Percentiles rank a stretch among this genome's conserved stretches.
Evolutionary conservation across 2,113 vertebrate species (phyloP).

Genomic region (Festucalex cinctus): DNA sequence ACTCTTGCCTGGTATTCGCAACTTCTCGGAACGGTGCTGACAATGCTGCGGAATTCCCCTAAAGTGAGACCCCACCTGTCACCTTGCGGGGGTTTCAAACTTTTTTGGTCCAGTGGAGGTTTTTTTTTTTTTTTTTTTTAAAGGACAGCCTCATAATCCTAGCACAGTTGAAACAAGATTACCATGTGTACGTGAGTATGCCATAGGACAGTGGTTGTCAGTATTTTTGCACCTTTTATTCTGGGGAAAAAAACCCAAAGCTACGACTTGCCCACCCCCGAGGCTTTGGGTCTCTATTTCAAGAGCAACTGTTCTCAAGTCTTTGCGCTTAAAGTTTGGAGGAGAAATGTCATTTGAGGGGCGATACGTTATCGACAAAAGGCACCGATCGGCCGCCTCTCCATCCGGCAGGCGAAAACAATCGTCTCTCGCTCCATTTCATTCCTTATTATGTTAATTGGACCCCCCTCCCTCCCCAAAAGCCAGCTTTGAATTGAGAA

Average conservation of each 20-base stretch:
- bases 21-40: conserved; percentile 53
- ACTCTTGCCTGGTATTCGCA: conserved; percentile 57
- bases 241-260: too few relatives aligned
- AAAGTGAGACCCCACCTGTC: conserved; percentile 54
- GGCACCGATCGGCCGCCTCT: conserved; percentile 26
- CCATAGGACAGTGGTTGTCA: too few relatives aligned
- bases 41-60: conserved; percentile 34
- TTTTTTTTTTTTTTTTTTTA: too few relatives aligned
- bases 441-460: conserved; percentile 59
- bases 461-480: conserved; percentile 31
- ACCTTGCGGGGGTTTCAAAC: background rate
- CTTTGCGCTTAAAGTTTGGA: conserved; percentile 19
- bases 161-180: too few relatives aligned
- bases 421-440: conserved; percentile 43
- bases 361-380: background rate
- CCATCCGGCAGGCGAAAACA: conserved; percentile 50
- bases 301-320: conserved; percentile 17
- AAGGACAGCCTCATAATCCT: too few relatives aligned
- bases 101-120: background rate
- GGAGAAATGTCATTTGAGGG: conserved; percentile 9
- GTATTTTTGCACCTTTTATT: too few relatives aligned
- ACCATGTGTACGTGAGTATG: too few relatives aligned
- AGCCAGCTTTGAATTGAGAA: conserved; percentile 42
- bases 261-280: too few relatives aligned
- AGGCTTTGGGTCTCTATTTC: too few relatives aligned